Conservation (phyloP, 2,113 vertebrate species). For the Mus pahari region DNA sequence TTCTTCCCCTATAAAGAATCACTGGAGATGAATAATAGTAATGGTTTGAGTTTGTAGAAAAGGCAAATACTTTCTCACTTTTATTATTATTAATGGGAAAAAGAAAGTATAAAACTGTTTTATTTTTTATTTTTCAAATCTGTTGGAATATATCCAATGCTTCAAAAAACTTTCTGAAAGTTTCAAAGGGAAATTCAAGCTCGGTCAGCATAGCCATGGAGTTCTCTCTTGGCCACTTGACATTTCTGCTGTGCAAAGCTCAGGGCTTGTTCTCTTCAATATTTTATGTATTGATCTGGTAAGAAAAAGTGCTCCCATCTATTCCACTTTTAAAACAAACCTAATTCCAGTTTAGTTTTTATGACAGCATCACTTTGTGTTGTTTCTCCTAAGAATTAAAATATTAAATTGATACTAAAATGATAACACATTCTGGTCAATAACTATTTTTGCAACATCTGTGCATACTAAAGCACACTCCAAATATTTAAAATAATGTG, state of each 20-base stretch:
- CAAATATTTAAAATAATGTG: conserved; percentile 58
- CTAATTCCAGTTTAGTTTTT: conserved; percentile 62
- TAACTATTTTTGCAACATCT: conserved; percentile 52
- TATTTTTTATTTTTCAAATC: background rate
- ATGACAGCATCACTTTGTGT: background rate
- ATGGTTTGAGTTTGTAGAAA: background rate
- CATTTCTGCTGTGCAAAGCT: background rate
- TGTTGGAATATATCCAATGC: background rate
- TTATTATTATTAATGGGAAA: background rate
- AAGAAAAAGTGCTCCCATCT: conserved; percentile 1
- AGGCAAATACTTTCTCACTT: background rate
- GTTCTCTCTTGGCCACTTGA: background rate
- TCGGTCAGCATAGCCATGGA: background rate
- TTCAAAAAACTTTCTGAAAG: conserved; percentile 11
- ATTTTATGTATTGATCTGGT: background rate
- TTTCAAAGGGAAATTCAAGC: background rate
- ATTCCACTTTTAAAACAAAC: conserved; percentile 11
- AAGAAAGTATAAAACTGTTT: background rate
- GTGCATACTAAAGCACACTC: conserved; percentile 26
- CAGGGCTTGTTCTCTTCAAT: background rate
- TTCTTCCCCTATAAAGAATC: background rate
- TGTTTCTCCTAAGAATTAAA: conserved; percentile 35
- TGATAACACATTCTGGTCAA: background rate
- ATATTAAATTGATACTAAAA: conserved; percentile 14
- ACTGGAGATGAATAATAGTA: background rate